phyloP scores from a whole-genome alignment of 2,888 invertebrate genomes.

The Nephrotoma flavescens region DNA sequence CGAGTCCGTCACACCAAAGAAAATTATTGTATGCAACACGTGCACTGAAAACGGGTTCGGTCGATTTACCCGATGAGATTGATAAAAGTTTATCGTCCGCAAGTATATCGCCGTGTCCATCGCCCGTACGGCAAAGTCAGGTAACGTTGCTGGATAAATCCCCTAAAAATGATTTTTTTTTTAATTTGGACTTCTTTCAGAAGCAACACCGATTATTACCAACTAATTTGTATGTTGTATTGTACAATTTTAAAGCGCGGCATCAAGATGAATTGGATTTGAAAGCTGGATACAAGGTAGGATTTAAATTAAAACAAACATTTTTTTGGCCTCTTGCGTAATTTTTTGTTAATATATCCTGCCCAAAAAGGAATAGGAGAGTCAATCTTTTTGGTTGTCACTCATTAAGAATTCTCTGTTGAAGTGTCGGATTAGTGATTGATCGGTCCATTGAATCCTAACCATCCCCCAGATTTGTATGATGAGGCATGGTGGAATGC shows the following conservation, averaged over 20 bases:
- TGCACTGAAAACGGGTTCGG: constrained; percentile 81
- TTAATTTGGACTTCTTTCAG: constrained; percentile 27
- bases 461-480: no score
- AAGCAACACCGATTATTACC: constrained; percentile 75
- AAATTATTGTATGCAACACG: constrained; percentile 59
- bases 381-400: no score
- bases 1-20: constrained; percentile 81
- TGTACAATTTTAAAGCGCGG: constrained; percentile 89
- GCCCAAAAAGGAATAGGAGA: no score
- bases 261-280: constrained; percentile 89
- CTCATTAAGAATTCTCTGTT: no score
- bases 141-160: constrained; percentile 17
- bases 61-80: constrained; percentile 83
- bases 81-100: constrained; percentile 83
- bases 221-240: constrained; percentile 82
- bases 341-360: no score
- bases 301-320: constrained; percentile 2
- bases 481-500: no score
- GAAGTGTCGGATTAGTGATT: no score
- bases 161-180: constrained; percentile 6
- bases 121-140: constrained; percentile 51
- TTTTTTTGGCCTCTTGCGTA: no score
- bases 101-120: constrained; percentile 86
- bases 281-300: constrained; percentile 67
- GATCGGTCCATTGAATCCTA: no score